Conservation (phyloP, 2,113 vertebrate genomes). For the Lota lota region DNA sequence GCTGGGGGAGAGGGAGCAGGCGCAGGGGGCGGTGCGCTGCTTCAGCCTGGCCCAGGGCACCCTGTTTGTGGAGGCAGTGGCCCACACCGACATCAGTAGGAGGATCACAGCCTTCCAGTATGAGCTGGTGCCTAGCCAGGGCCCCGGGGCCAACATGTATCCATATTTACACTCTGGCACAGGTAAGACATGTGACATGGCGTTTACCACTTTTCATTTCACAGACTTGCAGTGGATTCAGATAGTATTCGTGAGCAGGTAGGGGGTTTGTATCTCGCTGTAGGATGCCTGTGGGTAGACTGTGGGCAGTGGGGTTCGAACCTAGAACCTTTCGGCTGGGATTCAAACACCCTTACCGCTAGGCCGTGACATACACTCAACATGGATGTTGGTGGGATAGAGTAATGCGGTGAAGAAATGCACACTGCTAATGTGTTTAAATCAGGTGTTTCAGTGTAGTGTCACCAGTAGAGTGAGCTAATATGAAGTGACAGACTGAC, state of each 20-base stretch:
- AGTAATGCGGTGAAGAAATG: too few species aligned
- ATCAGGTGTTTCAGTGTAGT: not conserved
- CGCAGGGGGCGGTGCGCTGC: conserved; percentile 73
- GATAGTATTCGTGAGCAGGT: too few species aligned
- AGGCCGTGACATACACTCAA: too few species aligned
- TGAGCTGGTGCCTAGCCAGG: conserved; percentile 75
- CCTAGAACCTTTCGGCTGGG: too few species aligned
- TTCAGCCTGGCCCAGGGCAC: conserved; percentile 81
- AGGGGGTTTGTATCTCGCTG: too few species aligned
- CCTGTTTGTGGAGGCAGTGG: conserved; percentile 89
- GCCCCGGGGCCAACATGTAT: conserved; percentile 69
- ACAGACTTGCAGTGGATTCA: not conserved
- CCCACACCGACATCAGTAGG: conserved; percentile 86
- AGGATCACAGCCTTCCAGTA: conserved; percentile 93
- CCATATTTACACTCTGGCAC: conserved; percentile 41
- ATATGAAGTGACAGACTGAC: not conserved
- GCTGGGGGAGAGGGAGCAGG: conserved; percentile 76
- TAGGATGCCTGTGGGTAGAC: too few species aligned
- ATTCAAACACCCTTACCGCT: too few species aligned
- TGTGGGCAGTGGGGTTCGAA: too few species aligned
- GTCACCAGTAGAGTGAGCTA: not conserved
- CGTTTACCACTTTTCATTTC: not conserved
- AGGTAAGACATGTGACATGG: conserved; percentile 35
- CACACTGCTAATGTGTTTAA: not conserved
- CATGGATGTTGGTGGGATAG: too few species aligned